phyloP scores from a whole-genome alignment of 2,113 vertebrate genomes.

The Malaclemys terrapin region DNA sequence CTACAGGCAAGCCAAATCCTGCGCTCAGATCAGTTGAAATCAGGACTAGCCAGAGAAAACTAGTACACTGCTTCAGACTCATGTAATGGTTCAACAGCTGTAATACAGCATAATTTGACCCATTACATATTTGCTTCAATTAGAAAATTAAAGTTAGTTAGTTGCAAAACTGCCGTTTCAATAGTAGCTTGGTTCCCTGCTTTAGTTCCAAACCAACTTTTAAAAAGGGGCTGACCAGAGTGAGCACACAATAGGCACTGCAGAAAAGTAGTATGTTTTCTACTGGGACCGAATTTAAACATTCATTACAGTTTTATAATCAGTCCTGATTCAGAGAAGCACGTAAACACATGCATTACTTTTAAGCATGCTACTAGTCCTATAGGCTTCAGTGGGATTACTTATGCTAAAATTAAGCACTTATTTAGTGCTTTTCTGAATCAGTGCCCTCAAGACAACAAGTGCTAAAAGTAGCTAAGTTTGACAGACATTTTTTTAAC shows the following conservation, averaged over 20 bases:
- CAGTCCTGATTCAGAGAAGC: background rate
- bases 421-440: background rate
- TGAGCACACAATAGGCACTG: background rate
- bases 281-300: background rate
- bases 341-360: background rate
- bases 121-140: background rate
- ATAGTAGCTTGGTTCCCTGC: accelerated
- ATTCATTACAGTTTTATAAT: background rate
- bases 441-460: background rate
- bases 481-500: background rate
- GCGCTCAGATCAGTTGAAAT: background rate
- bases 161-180: background rate
- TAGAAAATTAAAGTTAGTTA: background rate
- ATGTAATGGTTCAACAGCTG: accelerated
- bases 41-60: background rate
- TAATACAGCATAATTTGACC: background rate
- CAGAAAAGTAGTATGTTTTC: background rate
- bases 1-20: background rate
- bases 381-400: background rate
- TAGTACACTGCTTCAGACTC: background rate
- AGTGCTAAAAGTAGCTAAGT: background rate
- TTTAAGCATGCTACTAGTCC: background rate
- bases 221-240: background rate
- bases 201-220: background rate
- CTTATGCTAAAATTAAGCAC: background rate